Base-by-base conservation (phyloP, 1,140 invertebrate species). In the Drosophila lacteicornis region DNA sequence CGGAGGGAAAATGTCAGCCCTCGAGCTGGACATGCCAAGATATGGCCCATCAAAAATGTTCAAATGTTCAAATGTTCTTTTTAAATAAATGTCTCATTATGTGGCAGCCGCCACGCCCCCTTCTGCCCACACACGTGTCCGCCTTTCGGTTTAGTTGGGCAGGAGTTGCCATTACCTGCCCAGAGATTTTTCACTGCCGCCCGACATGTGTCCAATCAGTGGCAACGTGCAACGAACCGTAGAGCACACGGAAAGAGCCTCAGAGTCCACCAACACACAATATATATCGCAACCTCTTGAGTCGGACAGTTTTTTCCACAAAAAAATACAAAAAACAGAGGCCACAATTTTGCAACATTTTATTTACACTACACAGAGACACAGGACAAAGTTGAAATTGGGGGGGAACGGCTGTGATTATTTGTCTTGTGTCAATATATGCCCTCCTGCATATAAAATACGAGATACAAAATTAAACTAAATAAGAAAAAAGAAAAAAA, bases 21-120 rank as follows among this genome's bases (percentile, higher is more conserved):
- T 55, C 27, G 9, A 56, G 58, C 50, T 38, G 36, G 36, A 42
- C 57, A 42, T 40, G 57, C 58, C 58, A 75, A 75, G 57, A 77
- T 68, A 51, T 73, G 55, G 67, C 70, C 70, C 70, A 73, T 78
- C 74, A 77, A 78, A 78, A 78, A 76, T 61, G 42, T 50, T 42
- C 65, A 68, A 77, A 75, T 77, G 53, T 75, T 65, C 50, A 56
- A 70, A 70, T 70, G 67, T 70, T 70, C 68, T 69, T 77, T 78
- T 78, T 77, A 78, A 78, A 78, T 78, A 78, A 78, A 77, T 77
- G 75, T 78, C 75, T 78, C 75, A 78, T 78, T 78, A 78, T 78
- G 49, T 68, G 73, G 47, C 74, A 30, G 51, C 36, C 55, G 27
- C 40, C 56, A 73, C 69, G 62, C 69, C 55, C 3, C 9, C 55